Conservation (phyloP, 2,113 vertebrate species). For the Otolemur garnettii region DNA sequence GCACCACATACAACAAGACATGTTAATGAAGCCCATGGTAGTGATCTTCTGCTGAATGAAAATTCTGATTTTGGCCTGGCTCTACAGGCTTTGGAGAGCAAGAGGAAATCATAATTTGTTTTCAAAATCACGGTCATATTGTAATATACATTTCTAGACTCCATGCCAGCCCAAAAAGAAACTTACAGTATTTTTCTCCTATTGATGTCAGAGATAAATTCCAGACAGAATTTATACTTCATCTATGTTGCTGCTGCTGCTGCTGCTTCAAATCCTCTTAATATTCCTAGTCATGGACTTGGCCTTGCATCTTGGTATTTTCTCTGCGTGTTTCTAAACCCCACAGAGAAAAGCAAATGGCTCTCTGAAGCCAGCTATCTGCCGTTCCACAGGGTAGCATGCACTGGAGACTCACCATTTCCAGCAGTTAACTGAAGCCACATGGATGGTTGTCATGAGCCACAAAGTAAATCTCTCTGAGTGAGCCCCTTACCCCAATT, state of each 20-base stretch:
- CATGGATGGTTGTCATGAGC: conserved; percentile 11
- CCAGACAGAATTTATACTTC: conserved; percentile 48
- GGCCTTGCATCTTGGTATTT: not conserved
- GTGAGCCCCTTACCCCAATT: not conserved
- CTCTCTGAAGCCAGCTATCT: conserved; percentile 32
- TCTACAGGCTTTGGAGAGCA: conserved; percentile 11
- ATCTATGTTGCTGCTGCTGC: conserved; percentile 23
- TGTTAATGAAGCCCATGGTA: conserved; percentile 33
- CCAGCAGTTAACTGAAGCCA: conserved; percentile 53
- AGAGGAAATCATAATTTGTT: conserved; percentile 41
- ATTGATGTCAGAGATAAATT: conserved; percentile 38
- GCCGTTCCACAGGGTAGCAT: conserved; percentile 26
- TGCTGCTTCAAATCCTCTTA: conserved; percentile 38
- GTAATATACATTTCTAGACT: conserved; percentile 35
- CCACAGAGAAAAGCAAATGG: not conserved
- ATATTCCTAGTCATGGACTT: conserved; percentile 60
- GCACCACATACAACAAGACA: conserved; percentile 13
- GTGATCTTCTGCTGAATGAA: not conserved
- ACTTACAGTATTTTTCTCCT: conserved; percentile 20
- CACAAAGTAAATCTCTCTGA: conserved; percentile 42
- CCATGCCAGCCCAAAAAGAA: conserved; percentile 34
- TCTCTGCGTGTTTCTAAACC: conserved; percentile 44
- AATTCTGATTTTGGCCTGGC: not conserved
- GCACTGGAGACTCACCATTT: not conserved
- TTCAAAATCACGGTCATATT: conserved; percentile 8